Base-by-base conservation (phyloP, 2,888 invertebrate species). In the Eupithecia dodoneata region DNA sequence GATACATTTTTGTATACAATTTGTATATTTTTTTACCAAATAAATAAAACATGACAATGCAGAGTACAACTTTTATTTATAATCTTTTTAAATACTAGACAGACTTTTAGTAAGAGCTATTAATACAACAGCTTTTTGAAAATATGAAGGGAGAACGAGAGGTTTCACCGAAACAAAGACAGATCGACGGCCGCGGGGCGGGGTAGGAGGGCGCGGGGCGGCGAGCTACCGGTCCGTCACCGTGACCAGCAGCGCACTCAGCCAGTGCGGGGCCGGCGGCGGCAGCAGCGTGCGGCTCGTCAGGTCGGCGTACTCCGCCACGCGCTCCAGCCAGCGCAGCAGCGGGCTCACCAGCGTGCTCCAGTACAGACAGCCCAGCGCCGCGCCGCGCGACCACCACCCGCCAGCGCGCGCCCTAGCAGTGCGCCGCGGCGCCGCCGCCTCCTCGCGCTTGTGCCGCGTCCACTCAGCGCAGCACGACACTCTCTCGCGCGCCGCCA, bases 311-410 rank as follows among this genome's bases (percentile, higher is more conserved):
- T 89, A 90, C 79, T 90, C 86, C 49, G 88, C 85, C 9, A 92
- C 81, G 75, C 87, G 86, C 76, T 91, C 93, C 77, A 94, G 84
- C 94, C 94, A 94, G 45, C 93, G 87, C 82, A 88, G 93, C 90
- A 92, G 80, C 4, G 94, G 94, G 75, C 89, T 86, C 13, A 92
- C 88, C 3, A 92, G 84, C 42, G 94, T 89, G 83, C 91, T 91
- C 81, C 89, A 91, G 82, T 92, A 92, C 81, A 93, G 80, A 92
- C 93, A 91, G 84, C 89, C 87, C 71, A 91, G 82, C 42, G 89
- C 91, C 91, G 90, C 73, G 65, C 13, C 52, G 71, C 73, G 45
- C n/a, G 85, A 79, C 52, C 88, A 52, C 52, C 52, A 52, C 6
- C 52, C 88, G 79, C 85, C 45, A 9, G 45, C 69, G 69, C 69